Percentiles rank a stretch among this genome's conserved stretches.
Evolutionary conservation across 2,888 invertebrate genomes (phyloP).

Genomic region (Volucella bombylans): DNA sequence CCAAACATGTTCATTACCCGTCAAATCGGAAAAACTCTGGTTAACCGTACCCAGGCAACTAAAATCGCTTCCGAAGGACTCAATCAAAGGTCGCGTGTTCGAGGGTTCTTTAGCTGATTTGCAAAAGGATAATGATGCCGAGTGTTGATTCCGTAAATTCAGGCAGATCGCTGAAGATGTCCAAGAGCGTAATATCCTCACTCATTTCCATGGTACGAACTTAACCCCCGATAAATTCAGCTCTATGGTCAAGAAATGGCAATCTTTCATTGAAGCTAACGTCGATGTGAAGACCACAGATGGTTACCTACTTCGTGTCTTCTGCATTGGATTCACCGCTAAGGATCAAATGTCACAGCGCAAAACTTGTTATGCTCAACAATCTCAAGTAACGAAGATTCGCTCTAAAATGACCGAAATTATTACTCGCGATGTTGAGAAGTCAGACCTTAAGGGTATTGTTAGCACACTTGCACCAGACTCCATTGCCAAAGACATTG

Average conservation of each 20-base stretch:
- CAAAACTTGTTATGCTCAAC: conserved; percentile 99
- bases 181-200: conserved; percentile 96
- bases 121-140: conserved; percentile 97
- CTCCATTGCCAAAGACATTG: conserved; percentile 99
- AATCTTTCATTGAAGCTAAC: conserved; percentile 98
- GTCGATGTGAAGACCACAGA: conserved; percentile 99
- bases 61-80: conserved; percentile 98
- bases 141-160: conserved; percentile 99
- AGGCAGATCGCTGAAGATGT: conserved; percentile 98
- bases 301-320: conserved; percentile 96
- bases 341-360: conserved; percentile 96
- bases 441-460: conserved; percentile 96
- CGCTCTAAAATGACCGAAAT: conserved; percentile 99
- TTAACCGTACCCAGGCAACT: conserved; percentile 96
- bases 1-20: conserved; percentile 98
- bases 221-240: conserved; percentile 98
- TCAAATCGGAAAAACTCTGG: conserved; percentile 98
- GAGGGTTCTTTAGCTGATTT: conserved; percentile 99
- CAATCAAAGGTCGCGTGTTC: conserved; percentile 98
- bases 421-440: conserved; percentile 94
- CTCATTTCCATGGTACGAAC: conserved; percentile 99
- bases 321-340: conserved; percentile 99
- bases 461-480: conserved; percentile 98
- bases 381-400: conserved; percentile 97
- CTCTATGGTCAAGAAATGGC: conserved; percentile 99